Base-by-base conservation (phyloP, 2,888 invertebrate species). In the Gastracanthus pulcherrimus region DNA sequence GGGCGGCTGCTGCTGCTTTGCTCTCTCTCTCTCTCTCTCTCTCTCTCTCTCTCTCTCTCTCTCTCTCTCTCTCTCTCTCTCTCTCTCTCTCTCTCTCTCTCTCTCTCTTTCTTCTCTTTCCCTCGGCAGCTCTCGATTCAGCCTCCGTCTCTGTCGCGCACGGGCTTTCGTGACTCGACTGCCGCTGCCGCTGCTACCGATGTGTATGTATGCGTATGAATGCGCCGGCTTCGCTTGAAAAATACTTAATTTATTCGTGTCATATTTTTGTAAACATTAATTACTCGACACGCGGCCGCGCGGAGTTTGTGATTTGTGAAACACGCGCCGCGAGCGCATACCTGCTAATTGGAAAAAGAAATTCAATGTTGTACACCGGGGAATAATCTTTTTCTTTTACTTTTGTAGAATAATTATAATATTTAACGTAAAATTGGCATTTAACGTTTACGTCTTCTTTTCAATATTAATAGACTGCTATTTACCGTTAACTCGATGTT, bases 211-310 rank as follows among this genome's bases (percentile, higher is more conserved):
- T 62, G 16, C 29, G 13, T 11, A 45, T 45, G 11, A 45, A 45
- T 45, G 45, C 45, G n/a, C 29, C 45, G 48, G 3, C 16, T n/a
- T n/a, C n/a, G n/a, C 7, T 1, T 31, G n/a, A 71, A 58, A 71
- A 38, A 36, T 58, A 41, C 48, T 45, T 74, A 64, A 64, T 64
- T 74, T 74, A 74, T 74, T 74, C 74, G 58, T 58, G 71, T 71
- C 58, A 38, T 71, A 71, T 71, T 71, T 71, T 67, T 67, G 67
- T 45, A 45, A 62, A 41, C 62, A 16, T 45, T 75, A 66, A 64
- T 75, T 51, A 45, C 48, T 26, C n/a, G 13, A n/a, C n/a, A n/a
- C n/a, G n/a, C n/a, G n/a, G n/a, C n/a, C n/a, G n/a, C n/a, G n/a
- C n/a, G n/a, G n/a, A n/a, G n/a, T n/a, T n/a, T n/a, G n/a, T n/a